Evolutionary conservation across 2,888 invertebrate species (phyloP).

Genomic region (Acheta domesticus): DNA sequence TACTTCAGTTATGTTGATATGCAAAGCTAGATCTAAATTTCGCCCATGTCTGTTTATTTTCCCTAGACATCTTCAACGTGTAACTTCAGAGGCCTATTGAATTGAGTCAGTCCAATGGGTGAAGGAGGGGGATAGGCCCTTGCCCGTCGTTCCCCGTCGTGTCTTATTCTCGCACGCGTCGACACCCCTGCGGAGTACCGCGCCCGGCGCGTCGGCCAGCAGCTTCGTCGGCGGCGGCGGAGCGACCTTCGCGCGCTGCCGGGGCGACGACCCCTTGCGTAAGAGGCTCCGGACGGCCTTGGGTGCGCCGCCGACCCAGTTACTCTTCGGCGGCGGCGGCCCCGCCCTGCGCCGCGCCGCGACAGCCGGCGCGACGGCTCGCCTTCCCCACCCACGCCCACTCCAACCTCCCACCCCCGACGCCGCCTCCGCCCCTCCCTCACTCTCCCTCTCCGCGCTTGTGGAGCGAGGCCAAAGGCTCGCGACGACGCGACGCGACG

Average conservation of each 20-base stretch:
- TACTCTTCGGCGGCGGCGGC: not conserved
- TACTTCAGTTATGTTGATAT: no score
- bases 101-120: no score
- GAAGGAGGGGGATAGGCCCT: no score
- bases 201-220: no score
- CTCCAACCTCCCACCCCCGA: not conserved
- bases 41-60: no score
- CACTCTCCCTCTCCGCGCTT: not conserved
- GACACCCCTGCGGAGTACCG: no score
- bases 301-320: not conserved
- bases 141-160: no score
- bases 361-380: not conserved
- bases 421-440: not conserved
- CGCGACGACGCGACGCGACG: not conserved
- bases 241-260: not conserved
- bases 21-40: no score
- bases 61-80: no score
- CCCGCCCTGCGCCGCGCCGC: not conserved
- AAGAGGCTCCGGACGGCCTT: not conserved
- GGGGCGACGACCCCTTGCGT: not conserved
- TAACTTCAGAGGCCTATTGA: no score
- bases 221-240: not conserved
- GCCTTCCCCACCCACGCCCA: not conserved
- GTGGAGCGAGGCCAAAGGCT: not conserved
- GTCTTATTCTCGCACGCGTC: no score